Percentiles rank a stretch among this genome's conserved stretches.
Conservation (phyloP, 2,888 invertebrate species). For the Amphipyra tragopoginis region DNA sequence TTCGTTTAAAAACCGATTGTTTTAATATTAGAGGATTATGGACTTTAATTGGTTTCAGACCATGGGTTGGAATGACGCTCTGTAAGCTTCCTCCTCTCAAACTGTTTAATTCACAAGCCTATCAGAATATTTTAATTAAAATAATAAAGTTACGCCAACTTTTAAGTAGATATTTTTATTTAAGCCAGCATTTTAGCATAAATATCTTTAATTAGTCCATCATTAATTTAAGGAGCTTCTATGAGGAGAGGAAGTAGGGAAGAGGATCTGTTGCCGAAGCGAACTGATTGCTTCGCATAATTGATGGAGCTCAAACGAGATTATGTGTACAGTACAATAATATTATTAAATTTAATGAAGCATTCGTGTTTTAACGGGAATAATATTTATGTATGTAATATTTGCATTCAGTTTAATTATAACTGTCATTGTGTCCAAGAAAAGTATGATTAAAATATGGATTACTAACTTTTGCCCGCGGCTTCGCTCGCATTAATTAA, state of each 20-base stretch:
- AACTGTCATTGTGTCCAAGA: no score
- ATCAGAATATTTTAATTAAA: slow-evolving; percentile 70
- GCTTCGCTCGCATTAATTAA: no score
- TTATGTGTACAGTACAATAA: slow-evolving; percentile 52
- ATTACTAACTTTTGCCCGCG: no score
- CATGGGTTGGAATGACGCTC: slow-evolving; percentile 72
- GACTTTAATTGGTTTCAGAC: slow-evolving; percentile 85
- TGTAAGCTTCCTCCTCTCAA: slow-evolving; percentile 68
- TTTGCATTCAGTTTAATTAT: no score
- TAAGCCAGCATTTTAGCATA: slow-evolving; percentile 47
- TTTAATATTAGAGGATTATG: slow-evolving; percentile 82
- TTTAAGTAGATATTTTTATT: slow-evolving; percentile 50
- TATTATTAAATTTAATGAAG: slow-evolving; percentile 44
- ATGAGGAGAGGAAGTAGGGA: slow-evolving; percentile 10
- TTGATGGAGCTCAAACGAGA: slow-evolving; percentile 52
- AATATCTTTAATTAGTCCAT: slow-evolving; percentile 56
- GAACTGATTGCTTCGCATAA: slow-evolving; percentile 58
- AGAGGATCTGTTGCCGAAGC: slow-evolving; percentile 31
- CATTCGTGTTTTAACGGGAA: slow-evolving; percentile 12
- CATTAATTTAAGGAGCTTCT: slow-evolving; percentile 54
- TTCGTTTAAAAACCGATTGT: slow-evolving; percentile 75
- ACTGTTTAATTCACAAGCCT: slow-evolving; percentile 63
- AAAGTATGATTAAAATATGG: no score
- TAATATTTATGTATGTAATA: no score
- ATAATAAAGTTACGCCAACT: slow-evolving; percentile 54